Percentiles rank a stretch among this genome's conserved stretches.
Evolutionary conservation across 2,888 invertebrate species (phyloP).

Genomic region (Acanthosepion esculentum): DNA sequence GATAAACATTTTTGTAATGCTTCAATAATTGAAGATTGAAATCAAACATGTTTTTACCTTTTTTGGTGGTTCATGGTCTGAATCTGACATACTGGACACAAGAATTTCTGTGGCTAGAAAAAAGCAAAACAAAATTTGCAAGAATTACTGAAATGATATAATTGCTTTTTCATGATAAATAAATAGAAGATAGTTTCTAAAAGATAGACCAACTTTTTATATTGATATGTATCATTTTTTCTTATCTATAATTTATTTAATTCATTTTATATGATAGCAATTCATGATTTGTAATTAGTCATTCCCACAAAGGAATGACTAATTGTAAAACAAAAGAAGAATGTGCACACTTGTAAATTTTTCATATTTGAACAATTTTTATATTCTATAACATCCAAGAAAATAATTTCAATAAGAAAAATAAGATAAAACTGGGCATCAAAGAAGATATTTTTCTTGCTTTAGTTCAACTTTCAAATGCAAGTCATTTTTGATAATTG

Average conservation of each 20-base stretch:
- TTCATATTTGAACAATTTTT: not conserved
- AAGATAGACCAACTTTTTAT: not conserved
- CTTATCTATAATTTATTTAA: not conserved
- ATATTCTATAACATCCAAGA: not conserved
- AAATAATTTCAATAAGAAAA: not conserved
- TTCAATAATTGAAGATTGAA: not conserved
- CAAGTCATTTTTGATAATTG: not conserved
- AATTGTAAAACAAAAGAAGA: not conserved
- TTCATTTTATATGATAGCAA: not conserved
- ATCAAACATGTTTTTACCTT: not conserved
- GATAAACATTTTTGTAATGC: not conserved
- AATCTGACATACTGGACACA: constrained; percentile 11
- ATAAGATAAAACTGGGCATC: too few relatives aligned
- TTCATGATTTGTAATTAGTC: not conserved
- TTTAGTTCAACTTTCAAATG: not conserved
- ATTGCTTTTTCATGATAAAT: not conserved
- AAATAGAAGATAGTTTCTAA: not conserved
- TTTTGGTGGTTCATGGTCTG: constrained; percentile 25
- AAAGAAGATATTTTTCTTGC: not conserved
- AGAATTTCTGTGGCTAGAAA: constrained; percentile 37
- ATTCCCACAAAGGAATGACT: not conserved
- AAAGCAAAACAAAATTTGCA: not conserved
- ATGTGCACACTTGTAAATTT: not conserved
- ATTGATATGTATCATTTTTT: not conserved
- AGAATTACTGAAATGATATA: not conserved